Evolutionary conservation across 2,888 invertebrate genomes (phyloP), one percentile per base, ranked within the genome.

Genomic region (Hoplodrina blanda): DNA sequence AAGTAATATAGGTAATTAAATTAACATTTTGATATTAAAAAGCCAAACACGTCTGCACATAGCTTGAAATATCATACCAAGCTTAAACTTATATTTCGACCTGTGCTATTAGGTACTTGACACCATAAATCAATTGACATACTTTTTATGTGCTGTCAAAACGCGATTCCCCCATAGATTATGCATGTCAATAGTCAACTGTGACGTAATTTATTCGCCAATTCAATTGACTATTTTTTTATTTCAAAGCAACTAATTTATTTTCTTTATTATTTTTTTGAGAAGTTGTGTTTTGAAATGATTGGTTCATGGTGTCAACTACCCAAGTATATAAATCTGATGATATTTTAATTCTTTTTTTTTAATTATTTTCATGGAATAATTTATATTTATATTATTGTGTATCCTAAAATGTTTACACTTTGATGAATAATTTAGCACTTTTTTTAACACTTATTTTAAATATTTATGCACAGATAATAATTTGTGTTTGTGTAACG

Each of bases 391-490:
- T 82, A 70, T 61, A 76, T 69, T 69, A 74, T 73, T 81, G 69
- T 67, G 74, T 74, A 75, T 56, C 50, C 56, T 62, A 64, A 79
- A 69, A 56, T 17, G 64, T 84, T 72, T 78, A 85, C 70, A 81
- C 69, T 62, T 73, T 81, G 72, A 74, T 61, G 59, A 80, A 71
- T 83, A 64, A 81, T 81, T 82, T 83, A 73, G 79, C 82, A 82
- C 84, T 78, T 81, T 78, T 33, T 68, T 74, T 64, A 74, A 72
- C 41, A 69, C 69, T n/a, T 76, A 64, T 81, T 81, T 80, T 76
- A 71, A 79, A 76, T 76, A 66, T 79, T 75, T 72, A 63, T 84
- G 85, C 83, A 83, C 85, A 72, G 78, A 73, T 71, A 69, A 69
- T 62, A 56, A 71, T 55, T 73, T 80, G 62, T 77, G 76, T 69